A percentile compares a stretch with the other conserved stretches of the same genome.
phyloP scores from a whole-genome alignment of 2,797 vertebrate genomes.

The Lagocephalus sceleratus region DNA sequence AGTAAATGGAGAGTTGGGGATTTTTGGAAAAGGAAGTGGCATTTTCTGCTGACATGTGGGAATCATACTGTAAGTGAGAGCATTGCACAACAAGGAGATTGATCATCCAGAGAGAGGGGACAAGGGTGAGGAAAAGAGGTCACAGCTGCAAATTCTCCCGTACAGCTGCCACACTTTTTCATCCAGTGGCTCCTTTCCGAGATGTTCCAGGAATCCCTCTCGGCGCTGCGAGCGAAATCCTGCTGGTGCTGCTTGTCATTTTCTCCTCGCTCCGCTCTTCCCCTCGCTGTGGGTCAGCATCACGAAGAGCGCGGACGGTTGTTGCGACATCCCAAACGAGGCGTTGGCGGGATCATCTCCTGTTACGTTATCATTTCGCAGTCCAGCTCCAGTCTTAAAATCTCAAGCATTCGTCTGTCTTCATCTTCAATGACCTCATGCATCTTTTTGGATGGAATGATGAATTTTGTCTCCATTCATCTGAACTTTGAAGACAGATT shows the following conservation, averaged over 20 bases:
- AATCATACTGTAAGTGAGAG: slow-evolving; percentile 30
- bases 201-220: not conserved
- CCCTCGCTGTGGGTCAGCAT: not conserved
- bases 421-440: not conserved
- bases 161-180: slow-evolving; percentile 28
- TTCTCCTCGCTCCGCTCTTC: not conserved
- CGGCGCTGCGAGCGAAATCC: not conserved
- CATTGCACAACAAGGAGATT: slow-evolving; percentile 42
- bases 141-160: slow-evolving; percentile 52
- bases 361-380: slow-evolving; percentile 8
- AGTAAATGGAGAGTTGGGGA: slow-evolving; percentile 26
- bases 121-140: slow-evolving; percentile 26
- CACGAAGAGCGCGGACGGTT: not conserved
- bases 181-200: slow-evolving; percentile 17
- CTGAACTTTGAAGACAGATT: not conserved
- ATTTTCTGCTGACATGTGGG: slow-evolving; percentile 30
- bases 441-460: not conserved
- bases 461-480: not conserved
- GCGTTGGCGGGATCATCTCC: slow-evolving; percentile 4
- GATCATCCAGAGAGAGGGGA: slow-evolving; percentile 21
- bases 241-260: not conserved
- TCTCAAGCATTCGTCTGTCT: not conserved
- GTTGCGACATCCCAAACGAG: slow-evolving; percentile 16
- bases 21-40: slow-evolving; percentile 11
- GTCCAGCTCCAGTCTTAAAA: slow-evolving; percentile 1